These are phyloP conservation scores for Timandra comae DNA, from an alignment of 2,888 invertebrate genomes.

Conservation along the genomic window DNA sequence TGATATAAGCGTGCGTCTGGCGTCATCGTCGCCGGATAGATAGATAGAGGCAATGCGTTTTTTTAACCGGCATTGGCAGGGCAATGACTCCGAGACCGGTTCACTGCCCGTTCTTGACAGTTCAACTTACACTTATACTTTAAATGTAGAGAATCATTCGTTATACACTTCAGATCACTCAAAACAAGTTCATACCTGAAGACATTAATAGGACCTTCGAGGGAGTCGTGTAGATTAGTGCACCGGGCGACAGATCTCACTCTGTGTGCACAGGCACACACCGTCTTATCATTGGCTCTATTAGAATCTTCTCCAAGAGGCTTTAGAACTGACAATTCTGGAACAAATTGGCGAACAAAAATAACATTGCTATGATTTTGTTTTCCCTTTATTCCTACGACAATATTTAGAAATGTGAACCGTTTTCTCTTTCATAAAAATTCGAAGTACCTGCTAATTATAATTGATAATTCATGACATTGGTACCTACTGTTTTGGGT, in stretches of 20 bases:
- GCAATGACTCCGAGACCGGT: conserved; percentile 69
- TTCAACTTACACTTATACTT: conserved; percentile 65
- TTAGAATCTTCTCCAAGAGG: no score
- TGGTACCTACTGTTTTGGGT: not conserved
- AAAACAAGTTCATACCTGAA: conserved; percentile 19
- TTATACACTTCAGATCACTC: conserved; percentile 38
- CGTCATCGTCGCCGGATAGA: conserved; percentile 51
- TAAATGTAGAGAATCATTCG: conserved; percentile 60
- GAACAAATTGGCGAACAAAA: no score
- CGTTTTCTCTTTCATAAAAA: no score
- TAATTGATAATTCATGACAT: conserved; percentile 2
- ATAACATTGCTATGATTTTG: no score
- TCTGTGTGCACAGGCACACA: conserved; percentile 1
- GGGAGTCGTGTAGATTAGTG: conserved; percentile 11
- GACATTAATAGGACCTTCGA: conserved; percentile 8
- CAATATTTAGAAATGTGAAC: no score
- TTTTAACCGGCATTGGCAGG: conserved; percentile 70
- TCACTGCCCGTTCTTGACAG: conserved; percentile 76
- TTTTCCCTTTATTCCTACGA: no score
- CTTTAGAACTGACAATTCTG: no score
- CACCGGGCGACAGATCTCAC: no score
- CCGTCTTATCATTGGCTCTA: no score
- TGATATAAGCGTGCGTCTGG: conserved; percentile 41
- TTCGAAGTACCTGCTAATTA: no score
- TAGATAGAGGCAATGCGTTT: conserved; percentile 64